These are phyloP conservation scores for Archips xylosteana DNA, from an alignment of 2,888 invertebrate genomes.

Conservation along the genomic window DNA sequence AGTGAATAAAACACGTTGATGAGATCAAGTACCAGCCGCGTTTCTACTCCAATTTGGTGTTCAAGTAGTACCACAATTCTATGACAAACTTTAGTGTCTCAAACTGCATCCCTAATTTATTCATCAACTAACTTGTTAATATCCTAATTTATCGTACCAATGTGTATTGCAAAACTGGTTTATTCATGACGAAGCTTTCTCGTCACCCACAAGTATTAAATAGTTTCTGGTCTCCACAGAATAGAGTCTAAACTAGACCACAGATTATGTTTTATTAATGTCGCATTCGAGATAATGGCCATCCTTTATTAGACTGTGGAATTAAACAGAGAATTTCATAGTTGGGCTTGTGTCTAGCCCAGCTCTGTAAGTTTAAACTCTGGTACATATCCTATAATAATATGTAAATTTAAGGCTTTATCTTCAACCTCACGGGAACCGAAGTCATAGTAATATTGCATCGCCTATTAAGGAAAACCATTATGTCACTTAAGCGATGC, in stretches of 20 bases:
- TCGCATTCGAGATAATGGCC: slow-evolving; percentile 7
- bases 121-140: neutral
- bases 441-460: too few species aligned
- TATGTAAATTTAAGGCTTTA: too few species aligned
- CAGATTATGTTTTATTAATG: slow-evolving; percentile 18
- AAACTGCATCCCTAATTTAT: neutral
- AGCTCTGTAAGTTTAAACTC: too few species aligned
- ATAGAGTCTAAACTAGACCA: slow-evolving; percentile 17
- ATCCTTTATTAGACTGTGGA: neutral
- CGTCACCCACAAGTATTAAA: neutral
- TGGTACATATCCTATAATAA: too few species aligned
- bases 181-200: slow-evolving; percentile 26
- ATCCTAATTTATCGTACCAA: neutral
- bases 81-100: neutral
- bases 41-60: neutral
- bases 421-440: too few species aligned
- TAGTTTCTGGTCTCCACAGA: slow-evolving; percentile 4
- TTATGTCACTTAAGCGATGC: too few species aligned
- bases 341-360: too few species aligned
- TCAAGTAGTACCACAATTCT: neutral
- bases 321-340: neutral
- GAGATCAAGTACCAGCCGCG: too few species aligned
- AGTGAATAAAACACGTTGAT: too few species aligned
- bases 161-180: slow-evolving; percentile 1
- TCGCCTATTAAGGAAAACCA: too few species aligned